Evolutionary conservation across 2,797 vertebrate genomes (phyloP).

Genomic region (Paguma larvata): DNA sequence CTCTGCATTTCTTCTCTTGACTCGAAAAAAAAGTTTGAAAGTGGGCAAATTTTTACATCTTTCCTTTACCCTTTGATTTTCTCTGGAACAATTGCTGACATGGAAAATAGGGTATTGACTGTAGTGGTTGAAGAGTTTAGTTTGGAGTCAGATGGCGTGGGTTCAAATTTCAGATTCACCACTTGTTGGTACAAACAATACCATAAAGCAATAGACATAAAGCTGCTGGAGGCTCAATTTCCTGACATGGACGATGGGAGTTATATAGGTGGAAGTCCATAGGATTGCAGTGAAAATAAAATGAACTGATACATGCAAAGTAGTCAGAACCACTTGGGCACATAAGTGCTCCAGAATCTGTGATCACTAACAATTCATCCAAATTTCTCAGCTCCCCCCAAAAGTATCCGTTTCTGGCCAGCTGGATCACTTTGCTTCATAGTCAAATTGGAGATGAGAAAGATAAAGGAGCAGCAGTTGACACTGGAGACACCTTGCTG

Average conservation of each 20-base stretch:
- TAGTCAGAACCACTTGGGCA: neutral
- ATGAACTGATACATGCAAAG: neutral
- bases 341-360: neutral
- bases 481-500: neutral
- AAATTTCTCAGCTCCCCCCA: neutral
- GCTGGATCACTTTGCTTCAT: neutral
- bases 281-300: neutral
- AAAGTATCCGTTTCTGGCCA: neutral
- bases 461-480: neutral
- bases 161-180: constrained; percentile 5
- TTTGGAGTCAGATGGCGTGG: neutral
- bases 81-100: neutral
- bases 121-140: neutral
- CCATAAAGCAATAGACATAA: neutral
- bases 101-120: neutral
- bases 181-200: neutral
- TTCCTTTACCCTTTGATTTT: neutral
- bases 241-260: neutral
- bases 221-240: neutral
- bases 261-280: neutral
- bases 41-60: neutral
- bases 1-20: neutral
- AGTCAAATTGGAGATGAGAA: neutral
- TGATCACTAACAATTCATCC: neutral
- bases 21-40: neutral